Evolutionary conservation across 2,113 vertebrate species (phyloP), one percentile per base, ranked within the genome.

Genomic region (Abramis brama): DNA sequence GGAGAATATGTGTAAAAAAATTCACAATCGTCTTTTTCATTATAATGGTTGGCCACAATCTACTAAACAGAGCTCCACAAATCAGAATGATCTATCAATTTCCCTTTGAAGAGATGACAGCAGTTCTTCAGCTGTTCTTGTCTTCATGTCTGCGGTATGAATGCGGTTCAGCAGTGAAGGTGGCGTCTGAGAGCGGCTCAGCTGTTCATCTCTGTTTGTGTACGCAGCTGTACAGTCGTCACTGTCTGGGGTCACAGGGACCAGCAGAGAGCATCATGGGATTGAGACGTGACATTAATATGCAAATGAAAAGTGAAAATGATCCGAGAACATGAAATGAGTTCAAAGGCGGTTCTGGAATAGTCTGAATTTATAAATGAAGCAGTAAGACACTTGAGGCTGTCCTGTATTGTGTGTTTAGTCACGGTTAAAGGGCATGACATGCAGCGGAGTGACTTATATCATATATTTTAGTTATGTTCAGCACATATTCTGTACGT

Each of bases 261-360:
- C 59, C 79, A 80, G n/a, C 79, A 81, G 39, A 62, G 78, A 81
- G 60, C 21, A 79, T 79, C 76, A 39, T 77, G 47, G 47, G 75
- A 57, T 59, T 59, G 76, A 78, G 17, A 39, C 17, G 1, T 36
- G 30, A 12, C 17, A 23, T 33, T 21, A 30, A 4, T 33, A 6
- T 30, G 27, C 10, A 10, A 33, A 68, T 33, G 6, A 36, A 17
- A 36, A 19, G 30, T 68, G 30, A 68, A 68, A 17, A 68, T 21
- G 30, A 68, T 36, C 30, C 6, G 17, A 55, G 52, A 55, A 55
- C 52, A 21, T 55, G 17, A 55, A 55, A 6, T 21, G 17, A 55
- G 13, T 1, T 0, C 5, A 55, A 55, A 55, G 15, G 50, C 15
- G 15, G 15, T 21, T 55, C 17, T 55, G 52, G 15, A 17, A 55